Base-by-base conservation (phyloP, 2,797 vertebrate genomes). In the Siniperca undulata region DNA sequence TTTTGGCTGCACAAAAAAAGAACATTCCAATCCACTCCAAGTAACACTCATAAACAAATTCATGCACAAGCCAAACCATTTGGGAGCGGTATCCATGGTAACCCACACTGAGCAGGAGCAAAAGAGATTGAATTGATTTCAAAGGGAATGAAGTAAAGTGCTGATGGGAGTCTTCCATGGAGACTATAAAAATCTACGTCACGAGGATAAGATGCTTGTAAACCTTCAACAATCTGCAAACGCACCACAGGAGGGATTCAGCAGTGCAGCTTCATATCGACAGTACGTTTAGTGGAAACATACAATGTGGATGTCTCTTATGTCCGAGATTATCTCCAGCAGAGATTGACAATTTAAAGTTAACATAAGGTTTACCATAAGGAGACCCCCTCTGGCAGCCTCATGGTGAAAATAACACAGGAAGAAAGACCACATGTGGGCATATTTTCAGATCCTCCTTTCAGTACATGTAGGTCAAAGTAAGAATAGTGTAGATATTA, bases 51-150 rank as follows among this genome's bases (percentile, higher is more conserved):
- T 90, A 90, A 93, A 93, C 89, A 95, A 91, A 94, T 90, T 89
- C 86, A 92, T 91, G 84, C 84, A 75, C 84, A 79, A 90, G 90
- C 90, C 84, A 91, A 89, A 86, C 83, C 93, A 94, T 90, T 92
- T 86, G 95, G 91, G 92, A 95, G 84, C 40, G 0, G 94, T 95
- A 86, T 84, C 93, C 93, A 94, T 94, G 91, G 94, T 61, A 93
- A 95, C 95, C 11, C 84, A 88, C 91, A 86, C 74, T 85, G 93
- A 94, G 92, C 92, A 92, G 92, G 92, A 93, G 94, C 92, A 86
- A 91, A 91, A 92, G 91, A 91, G 83, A 83, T 73, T 75, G 92
- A 91, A 86, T 81, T 82, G 88, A 93, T 94, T 93, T 94, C 88
- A 93, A 91, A 93, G 88, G 88, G 87, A 93, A 88, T 81, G 87